Evolutionary conservation across 2,888 invertebrate species (phyloP), one percentile per base, ranked within the genome.

Genomic region (Ryuthela nishihirai): DNA sequence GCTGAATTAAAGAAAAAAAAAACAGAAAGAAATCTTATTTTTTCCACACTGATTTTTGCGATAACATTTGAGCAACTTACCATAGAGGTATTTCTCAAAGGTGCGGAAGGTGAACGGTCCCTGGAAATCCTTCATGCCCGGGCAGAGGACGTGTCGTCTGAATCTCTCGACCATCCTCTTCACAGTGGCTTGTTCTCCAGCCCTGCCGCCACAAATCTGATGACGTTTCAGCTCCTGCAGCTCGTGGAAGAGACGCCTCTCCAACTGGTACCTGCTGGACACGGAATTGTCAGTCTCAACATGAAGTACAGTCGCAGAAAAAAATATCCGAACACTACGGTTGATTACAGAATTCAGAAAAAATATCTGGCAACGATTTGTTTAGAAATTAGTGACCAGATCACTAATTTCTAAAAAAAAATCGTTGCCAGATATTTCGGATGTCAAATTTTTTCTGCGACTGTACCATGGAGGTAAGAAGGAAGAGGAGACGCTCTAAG

Each of bases 201-300:
- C 81, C 74, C 88, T 85, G 43, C 88, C 90, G 26, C 90, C 87
- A 69, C 93, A 83, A 69, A 94, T 93, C 76, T 95, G 94, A 65
- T 91, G 80, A 46, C 92, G 81, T 75, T 95, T 95, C 47, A 95
- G 76, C 72, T 95, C 94, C 70, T 94, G 79, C 54, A 95, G 79
- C 73, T 94, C 92, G 72, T 94, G 91, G 74, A 95, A 93, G 69
- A 94, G 87, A 72, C 90, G 88, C 56, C 92, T 79, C 74, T 94
- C 93, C 70, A 91, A 81, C 69, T 92, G 89, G 74, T 92, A 93
- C 72, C 92, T 78, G 62, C 32, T 64, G 12, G 32, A 32, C n/a
- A n/a, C n/a, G n/a, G n/a, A n/a, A n/a, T n/a, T n/a, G n/a, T n/a
- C n/a, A n/a, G n/a, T n/a, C n/a, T n/a, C n/a, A n/a, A n/a, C n/a